Conservation (phyloP, 1,140 invertebrate genomes). For the Drosophila littoralis region DNA sequence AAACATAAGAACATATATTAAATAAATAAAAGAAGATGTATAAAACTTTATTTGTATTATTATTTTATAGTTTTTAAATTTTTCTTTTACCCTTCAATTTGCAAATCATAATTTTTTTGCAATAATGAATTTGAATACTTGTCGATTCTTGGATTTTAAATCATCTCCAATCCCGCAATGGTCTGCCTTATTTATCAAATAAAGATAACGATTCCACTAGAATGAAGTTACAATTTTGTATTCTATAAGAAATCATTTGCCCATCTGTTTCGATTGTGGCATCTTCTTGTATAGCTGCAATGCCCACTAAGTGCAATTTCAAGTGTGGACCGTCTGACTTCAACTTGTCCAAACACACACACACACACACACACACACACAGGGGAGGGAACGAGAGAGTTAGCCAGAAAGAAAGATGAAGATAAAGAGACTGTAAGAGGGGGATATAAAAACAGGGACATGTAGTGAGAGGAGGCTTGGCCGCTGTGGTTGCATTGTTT, state of each 20-base stretch:
- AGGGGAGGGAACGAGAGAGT: not conserved
- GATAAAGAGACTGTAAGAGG: not conserved
- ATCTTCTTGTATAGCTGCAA: constrained; percentile 28
- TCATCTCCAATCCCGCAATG: too few relatives aligned
- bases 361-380: not conserved
- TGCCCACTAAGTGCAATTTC: constrained; percentile 66
- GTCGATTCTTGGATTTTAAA: too few relatives aligned
- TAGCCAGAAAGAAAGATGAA: not conserved
- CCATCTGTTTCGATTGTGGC: constrained; percentile 18
- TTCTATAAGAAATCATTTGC: constrained; percentile 1
- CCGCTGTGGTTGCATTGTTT: constrained; percentile 67
- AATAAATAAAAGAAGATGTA: too few relatives aligned
- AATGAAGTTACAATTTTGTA: constrained; percentile 19
- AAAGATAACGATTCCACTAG: constrained; percentile 20
- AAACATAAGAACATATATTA: too few relatives aligned
- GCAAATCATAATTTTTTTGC: too few relatives aligned
- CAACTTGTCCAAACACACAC: constrained; percentile 65
- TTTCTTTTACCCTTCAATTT: too few relatives aligned
- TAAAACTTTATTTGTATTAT: too few relatives aligned
- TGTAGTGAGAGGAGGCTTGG: not conserved
- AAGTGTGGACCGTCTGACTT: constrained; percentile 72
- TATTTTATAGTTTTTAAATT: too few relatives aligned
- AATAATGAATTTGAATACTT: too few relatives aligned
- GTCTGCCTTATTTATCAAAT: not conserved
- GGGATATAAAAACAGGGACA: not conserved